A percentile compares a stretch with the other conserved stretches of the same genome.
Evolutionary conservation across 2,113 vertebrate genomes (phyloP).

Genomic region (Brachirus orientalis): DNA sequence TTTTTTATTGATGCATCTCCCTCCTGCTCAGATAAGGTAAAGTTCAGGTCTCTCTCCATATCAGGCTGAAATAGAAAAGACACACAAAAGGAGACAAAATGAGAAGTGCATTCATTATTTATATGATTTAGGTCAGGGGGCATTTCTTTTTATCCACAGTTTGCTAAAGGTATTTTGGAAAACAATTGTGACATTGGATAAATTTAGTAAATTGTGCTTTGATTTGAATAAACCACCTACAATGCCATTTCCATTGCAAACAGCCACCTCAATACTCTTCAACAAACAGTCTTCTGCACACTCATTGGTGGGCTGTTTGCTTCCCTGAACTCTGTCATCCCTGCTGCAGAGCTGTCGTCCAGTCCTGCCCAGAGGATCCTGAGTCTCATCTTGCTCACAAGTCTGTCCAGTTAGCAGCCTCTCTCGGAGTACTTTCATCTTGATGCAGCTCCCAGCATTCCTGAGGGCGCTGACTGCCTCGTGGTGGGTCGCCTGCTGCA

Average conservation of each 20-base stretch:
- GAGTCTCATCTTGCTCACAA: background rate
- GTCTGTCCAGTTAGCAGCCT: constrained; percentile 19
- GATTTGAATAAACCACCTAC: constrained; percentile 59
- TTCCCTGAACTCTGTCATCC: background rate
- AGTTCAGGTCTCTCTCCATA: constrained; percentile 31
- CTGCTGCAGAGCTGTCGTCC: constrained; percentile 33
- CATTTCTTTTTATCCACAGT: background rate
- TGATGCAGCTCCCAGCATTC: constrained; percentile 80
- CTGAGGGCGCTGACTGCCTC: constrained; percentile 77
- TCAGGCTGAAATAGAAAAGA: constrained; percentile 58
- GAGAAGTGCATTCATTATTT: background rate
- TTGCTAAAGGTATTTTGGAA: background rate
- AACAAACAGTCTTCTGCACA: constrained; percentile 11
- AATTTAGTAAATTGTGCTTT: background rate
- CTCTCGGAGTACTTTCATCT: constrained; percentile 78
- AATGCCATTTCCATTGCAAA: constrained; percentile 76
- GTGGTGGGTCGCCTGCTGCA: constrained; percentile 77
- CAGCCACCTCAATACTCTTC: constrained; percentile 56
- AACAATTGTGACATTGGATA: background rate
- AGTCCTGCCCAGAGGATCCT: constrained; percentile 7
- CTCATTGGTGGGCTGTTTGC: constrained; percentile 27
- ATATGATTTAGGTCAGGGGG: background rate
- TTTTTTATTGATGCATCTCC: constrained; percentile 59
- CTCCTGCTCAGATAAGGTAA: constrained; percentile 39
- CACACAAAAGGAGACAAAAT: background rate